Base-by-base conservation (phyloP, 2,113 vertebrate genomes). In the Myanophis thanlyinensis region DNA sequence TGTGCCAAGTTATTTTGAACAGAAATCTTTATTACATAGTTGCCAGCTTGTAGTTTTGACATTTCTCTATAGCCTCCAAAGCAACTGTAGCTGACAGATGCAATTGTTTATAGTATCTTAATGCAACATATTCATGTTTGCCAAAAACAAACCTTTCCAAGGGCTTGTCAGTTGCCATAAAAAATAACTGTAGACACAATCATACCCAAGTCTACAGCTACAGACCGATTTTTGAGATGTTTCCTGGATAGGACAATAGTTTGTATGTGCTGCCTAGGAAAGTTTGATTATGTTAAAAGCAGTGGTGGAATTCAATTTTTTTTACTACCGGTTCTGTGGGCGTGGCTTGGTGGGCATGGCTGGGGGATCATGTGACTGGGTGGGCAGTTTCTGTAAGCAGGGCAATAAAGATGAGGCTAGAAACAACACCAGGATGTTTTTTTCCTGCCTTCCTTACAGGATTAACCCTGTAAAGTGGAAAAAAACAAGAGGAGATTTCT, bases 41-140 rank as follows among this genome's bases (percentile, higher is more conserved):
- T 40, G 35, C 67, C 73, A 80, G 22, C 18, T 40, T 80, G 18
- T 44, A 22, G 73, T 80, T 80, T 80, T 80, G 35, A 80, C n/a
- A 80, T 80, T 44, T 80, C 18, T 40, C 15, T 80, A 80, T 40
- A 80, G 35, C 15, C 27, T 84, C 40, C 62, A 54, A n/a, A 67
- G 47, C 22, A 12, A 62, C n/a, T 59, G n/a, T 44, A 47, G 22
- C 23, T 47, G 85, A 30, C 12, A 11, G 27, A 35, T 44, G 25
- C 11, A 46, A 92, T 88, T 88, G 23, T 92, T 49, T 23, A 27
- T 56, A 56, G 51, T 40, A 30, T 49, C 49, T 92, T 51, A 62
- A 30, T 89, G 35, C 87, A 87, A 44, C 87, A 92, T 92, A 59
- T 67, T 88, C 67, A 53, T 15, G 40, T 52, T 92, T 89, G 49